These are phyloP conservation scores for Peromyscus attwateri DNA, from an alignment of 2,797 vertebrate genomes.

Conservation along the genomic window DNA sequence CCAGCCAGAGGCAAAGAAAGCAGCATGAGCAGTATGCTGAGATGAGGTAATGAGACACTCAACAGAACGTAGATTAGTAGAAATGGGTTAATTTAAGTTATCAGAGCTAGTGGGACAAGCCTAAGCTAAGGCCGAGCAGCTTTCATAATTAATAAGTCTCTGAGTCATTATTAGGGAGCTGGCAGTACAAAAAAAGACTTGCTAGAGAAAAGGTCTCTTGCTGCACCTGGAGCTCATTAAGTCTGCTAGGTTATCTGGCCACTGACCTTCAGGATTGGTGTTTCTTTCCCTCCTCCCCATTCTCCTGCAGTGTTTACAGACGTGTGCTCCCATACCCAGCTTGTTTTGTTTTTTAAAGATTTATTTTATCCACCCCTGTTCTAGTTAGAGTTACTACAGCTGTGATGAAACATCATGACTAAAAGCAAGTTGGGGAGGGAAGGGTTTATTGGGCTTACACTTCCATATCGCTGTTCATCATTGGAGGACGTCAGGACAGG, in stretches of 20 bases:
- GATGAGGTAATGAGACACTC: background rate
- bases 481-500: background rate
- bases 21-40: background rate
- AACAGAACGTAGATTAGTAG: background rate
- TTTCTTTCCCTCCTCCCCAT: background rate
- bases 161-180: background rate
- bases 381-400: background rate
- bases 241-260: background rate
- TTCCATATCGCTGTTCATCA: background rate
- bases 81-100: background rate
- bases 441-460: background rate
- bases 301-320: background rate
- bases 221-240: background rate
- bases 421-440: background rate
- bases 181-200: background rate
- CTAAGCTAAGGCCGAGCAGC: background rate
- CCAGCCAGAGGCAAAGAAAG: background rate
- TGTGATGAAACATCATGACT: background rate
- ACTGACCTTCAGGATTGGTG: background rate
- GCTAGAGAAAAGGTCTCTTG: background rate
- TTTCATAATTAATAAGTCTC: background rate
- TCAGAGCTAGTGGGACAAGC: background rate
- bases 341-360: background rate
- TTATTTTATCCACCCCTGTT: background rate
- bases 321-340: background rate